Conservation (phyloP, 2,113 vertebrate species). For the Columbina picui region DNA sequence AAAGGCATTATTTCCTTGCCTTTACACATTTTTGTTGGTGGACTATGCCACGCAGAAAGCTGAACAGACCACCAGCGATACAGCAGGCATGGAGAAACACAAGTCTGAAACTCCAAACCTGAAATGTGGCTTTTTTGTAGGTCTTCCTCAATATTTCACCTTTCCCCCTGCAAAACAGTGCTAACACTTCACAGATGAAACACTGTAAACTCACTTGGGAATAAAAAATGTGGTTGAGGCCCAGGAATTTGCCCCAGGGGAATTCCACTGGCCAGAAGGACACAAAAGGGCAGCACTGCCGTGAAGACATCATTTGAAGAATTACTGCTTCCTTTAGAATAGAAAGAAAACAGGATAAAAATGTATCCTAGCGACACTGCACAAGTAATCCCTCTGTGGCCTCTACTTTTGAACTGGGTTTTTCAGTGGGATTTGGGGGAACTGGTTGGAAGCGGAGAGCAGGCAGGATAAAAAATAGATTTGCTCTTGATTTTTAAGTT, state of each 20-base stretch:
- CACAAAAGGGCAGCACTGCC: background rate
- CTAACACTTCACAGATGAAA: slow-evolving; percentile 16
- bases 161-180: background rate
- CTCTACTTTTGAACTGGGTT: background rate
- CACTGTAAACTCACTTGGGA: slow-evolving; percentile 8
- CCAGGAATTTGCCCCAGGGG: slow-evolving; percentile 2
- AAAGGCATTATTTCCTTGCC: background rate
- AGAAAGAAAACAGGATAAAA: slow-evolving; percentile 30
- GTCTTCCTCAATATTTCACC: background rate
- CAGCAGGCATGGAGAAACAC: background rate
- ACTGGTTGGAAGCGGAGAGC: background rate
- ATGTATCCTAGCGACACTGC: background rate
- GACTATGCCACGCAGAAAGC: background rate
- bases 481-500: background rate
- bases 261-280: slow-evolving; percentile 2
- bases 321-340: slow-evolving; percentile 29
- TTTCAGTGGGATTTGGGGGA: background rate
- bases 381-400: background rate
- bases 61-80: background rate
- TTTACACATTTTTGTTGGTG: background rate
- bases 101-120: background rate
- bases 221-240: slow-evolving; percentile 40
- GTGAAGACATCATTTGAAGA: slow-evolving; percentile 52
- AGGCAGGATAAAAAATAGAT: background rate
- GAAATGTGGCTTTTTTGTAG: background rate